Percentiles rank a stretch among this genome's conserved stretches.
phyloP scores from a whole-genome alignment of 2,888 invertebrate species.

The Syrphus vitripennis region DNA sequence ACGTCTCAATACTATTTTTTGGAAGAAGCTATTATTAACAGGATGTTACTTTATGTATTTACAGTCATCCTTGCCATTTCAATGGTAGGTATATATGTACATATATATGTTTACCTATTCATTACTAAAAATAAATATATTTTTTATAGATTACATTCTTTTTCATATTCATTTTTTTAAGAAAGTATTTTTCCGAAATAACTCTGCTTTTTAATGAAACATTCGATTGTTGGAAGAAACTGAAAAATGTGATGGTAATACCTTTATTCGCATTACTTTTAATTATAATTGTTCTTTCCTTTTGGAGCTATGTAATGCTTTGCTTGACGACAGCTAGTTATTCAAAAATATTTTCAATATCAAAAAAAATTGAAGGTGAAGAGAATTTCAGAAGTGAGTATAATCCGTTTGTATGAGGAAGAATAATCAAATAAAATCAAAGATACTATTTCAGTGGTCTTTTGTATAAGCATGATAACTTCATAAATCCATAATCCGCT shows the following conservation, averaged over 20 bases:
- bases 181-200: constrained; percentile 90
- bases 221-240: constrained; percentile 90
- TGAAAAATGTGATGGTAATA: constrained; percentile 92
- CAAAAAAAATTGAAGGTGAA: constrained; percentile 17
- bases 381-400: constrained; percentile 75
- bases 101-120: no score
- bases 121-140: background rate
- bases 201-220: constrained; percentile 94
- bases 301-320: constrained; percentile 93
- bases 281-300: constrained; percentile 89
- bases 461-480: no score
- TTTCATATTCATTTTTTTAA: constrained; percentile 87
- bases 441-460: no score
- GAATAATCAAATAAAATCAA: no score
- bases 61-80: no score
- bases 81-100: no score
- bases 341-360: constrained; percentile 80
- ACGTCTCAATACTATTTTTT: no score
- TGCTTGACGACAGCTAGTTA: constrained; percentile 90
- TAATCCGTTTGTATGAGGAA: no score
- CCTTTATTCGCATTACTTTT: constrained; percentile 91
- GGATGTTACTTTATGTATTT: no score
- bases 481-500: no score
- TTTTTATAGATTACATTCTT: constrained; percentile 83
- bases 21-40: no score